phyloP scores from a whole-genome alignment of 2,113 vertebrate genomes.

The Vimba vimba region DNA sequence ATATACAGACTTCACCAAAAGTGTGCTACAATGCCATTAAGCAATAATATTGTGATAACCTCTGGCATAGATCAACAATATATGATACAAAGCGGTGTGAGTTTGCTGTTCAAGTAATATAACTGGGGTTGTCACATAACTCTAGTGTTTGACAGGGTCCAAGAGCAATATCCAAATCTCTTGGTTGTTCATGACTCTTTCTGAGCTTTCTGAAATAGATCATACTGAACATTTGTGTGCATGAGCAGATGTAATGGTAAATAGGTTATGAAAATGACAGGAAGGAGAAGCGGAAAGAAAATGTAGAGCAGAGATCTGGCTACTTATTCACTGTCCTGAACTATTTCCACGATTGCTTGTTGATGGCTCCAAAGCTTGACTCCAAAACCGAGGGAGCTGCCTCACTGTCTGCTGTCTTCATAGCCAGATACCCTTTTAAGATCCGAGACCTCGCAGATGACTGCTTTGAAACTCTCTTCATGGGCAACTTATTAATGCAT shows the following conservation, averaged over 20 bases:
- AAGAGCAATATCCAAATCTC: conserved; percentile 12
- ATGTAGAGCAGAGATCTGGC: conserved; percentile 23
- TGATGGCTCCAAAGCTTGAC: not conserved
- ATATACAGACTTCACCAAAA: not conserved
- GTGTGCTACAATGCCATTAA: not conserved
- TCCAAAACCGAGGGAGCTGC: not conserved
- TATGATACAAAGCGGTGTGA: not conserved
- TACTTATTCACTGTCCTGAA: not conserved
- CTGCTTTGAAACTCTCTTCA: not conserved
- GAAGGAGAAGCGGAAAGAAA: not conserved
- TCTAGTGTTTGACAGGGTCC: not conserved
- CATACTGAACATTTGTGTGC: conserved; percentile 1
- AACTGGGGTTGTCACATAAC: conserved; percentile 1
- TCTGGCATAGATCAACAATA: not conserved
- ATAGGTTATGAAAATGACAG: conserved; percentile 29
- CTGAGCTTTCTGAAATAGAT: not conserved
- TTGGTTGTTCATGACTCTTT: not conserved
- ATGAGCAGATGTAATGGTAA: conserved; percentile 14
- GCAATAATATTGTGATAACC: conserved; percentile 15
- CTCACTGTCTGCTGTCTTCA: not conserved
- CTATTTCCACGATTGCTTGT: not conserved
- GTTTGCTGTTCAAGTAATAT: conserved; percentile 12
- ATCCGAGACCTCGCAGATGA: not conserved
- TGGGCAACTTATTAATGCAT: not conserved
- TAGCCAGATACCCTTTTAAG: no score